These are phyloP conservation scores for Pelecanoides urinatrix DNA, from an alignment of 2,113 vertebrate species.

Conservation along the genomic window DNA sequence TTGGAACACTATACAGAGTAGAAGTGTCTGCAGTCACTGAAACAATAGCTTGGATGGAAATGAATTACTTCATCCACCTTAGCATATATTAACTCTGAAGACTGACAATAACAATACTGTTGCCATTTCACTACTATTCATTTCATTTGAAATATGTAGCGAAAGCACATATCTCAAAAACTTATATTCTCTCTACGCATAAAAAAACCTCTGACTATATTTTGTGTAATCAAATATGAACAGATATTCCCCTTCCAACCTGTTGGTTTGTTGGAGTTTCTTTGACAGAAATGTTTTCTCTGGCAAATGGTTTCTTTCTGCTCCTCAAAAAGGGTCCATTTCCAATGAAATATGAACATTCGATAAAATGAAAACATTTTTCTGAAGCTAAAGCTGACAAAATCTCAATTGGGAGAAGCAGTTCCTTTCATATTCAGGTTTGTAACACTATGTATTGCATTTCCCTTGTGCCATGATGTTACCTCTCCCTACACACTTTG, in stretches of 20 bases:
- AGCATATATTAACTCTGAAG: background rate
- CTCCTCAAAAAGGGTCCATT: background rate
- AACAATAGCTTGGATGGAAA: constrained; percentile 7
- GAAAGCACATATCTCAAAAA: background rate
- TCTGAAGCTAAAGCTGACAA: background rate
- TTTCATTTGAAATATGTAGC: background rate
- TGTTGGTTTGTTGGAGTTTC: background rate
- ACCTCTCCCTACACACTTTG: background rate
- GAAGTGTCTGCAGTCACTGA: background rate
- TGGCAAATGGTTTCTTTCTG: background rate
- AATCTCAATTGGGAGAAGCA: background rate
- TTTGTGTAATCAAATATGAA: background rate
- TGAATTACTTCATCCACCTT: background rate
- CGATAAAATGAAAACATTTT: background rate
- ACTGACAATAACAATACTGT: background rate
- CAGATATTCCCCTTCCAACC: background rate
- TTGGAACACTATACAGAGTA: background rate
- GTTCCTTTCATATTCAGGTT: background rate
- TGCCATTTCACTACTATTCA: background rate
- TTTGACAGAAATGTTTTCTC: background rate
- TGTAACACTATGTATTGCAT: background rate
- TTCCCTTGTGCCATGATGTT: background rate
- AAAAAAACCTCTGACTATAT: background rate
- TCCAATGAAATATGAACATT: background rate
- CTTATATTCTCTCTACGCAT: background rate